These are phyloP conservation scores for Bradypodion pumilum DNA, from an alignment of 2,797 vertebrate genomes.

Conservation along the genomic window DNA sequence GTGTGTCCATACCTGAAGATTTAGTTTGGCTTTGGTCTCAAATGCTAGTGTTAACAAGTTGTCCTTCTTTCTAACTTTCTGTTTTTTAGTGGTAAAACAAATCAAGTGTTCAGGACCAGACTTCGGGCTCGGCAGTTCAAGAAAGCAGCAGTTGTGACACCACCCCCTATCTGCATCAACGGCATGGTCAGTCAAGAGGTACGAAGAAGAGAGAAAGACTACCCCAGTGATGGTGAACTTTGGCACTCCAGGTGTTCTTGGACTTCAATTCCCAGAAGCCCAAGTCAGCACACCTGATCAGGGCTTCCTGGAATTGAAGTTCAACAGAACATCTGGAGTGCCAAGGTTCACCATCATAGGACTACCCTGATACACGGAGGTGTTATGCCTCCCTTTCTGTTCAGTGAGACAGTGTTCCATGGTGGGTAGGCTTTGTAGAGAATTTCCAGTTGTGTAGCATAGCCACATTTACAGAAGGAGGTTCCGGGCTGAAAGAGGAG, in stretches of 20 bases:
- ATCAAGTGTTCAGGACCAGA: conserved; percentile 82
- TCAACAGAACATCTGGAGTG: too few relatives aligned
- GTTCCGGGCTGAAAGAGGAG: background rate
- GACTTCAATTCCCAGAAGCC: too few relatives aligned
- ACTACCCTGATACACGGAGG: background rate
- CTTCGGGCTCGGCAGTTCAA: conserved; percentile 78
- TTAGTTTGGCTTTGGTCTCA: background rate
- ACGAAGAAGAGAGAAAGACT: background rate
- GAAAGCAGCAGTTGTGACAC: conserved; percentile 79
- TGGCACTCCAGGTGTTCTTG: too few relatives aligned
- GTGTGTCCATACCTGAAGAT: background rate
- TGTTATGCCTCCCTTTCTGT: too few relatives aligned
- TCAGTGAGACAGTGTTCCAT: background rate
- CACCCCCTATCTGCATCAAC: conserved; percentile 82
- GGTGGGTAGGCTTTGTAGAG: background rate
- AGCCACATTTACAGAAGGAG: background rate
- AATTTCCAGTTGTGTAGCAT: background rate
- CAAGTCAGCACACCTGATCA: too few relatives aligned
- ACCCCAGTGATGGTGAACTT: too few relatives aligned
- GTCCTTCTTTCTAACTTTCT: background rate
- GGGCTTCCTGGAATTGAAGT: too few relatives aligned
- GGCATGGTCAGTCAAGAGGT: conserved; percentile 84
- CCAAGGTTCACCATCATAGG: too few relatives aligned
- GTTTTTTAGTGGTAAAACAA: conserved; percentile 67
- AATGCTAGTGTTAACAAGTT: background rate